phyloP scores from a whole-genome alignment of 2,888 invertebrate genomes.

The Carterocephalus palaemon region DNA sequence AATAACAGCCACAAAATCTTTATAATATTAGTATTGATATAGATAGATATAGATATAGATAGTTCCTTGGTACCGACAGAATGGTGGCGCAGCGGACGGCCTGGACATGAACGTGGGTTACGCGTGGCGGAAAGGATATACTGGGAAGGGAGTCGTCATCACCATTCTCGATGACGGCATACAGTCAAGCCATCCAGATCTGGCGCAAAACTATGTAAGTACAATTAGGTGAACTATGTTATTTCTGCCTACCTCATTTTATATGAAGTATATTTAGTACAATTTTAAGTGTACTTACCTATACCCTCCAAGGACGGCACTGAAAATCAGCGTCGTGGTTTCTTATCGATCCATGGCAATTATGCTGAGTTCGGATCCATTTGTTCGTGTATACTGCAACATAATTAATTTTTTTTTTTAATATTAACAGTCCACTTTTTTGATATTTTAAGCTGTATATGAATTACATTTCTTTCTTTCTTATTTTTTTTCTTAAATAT shows the following conservation, averaged over 20 bases:
- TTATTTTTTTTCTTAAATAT: background rate
- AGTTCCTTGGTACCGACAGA: slow-evolving; percentile 75
- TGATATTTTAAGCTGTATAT: no score
- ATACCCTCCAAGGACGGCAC: no score
- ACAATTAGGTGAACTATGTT: slow-evolving; percentile 35
- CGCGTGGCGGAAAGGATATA: slow-evolving; percentile 97
- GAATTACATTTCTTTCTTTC: no score
- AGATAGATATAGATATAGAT: background rate
- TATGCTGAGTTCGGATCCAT: no score
- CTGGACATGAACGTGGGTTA: slow-evolving; percentile 97
- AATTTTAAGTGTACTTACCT: no score
- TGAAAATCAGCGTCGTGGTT: no score
- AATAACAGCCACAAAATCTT: no score
- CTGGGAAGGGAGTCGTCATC: slow-evolving; percentile 96
- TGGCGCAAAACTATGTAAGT: slow-evolving; percentile 94
- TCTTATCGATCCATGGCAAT: no score
- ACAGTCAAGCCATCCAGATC: slow-evolving; percentile 96
- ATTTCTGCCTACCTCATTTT: background rate
- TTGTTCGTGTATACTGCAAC: no score
- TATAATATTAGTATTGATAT: no score
- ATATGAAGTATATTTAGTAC: background rate
- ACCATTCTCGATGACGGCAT: slow-evolving; percentile 98
- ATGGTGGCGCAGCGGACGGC: slow-evolving; percentile 95
- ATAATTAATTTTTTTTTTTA: no score
- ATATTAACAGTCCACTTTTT: no score